Base-by-base conservation (phyloP, 2,113 vertebrate genomes). In the Pseudolaguvia tuberculata region DNA sequence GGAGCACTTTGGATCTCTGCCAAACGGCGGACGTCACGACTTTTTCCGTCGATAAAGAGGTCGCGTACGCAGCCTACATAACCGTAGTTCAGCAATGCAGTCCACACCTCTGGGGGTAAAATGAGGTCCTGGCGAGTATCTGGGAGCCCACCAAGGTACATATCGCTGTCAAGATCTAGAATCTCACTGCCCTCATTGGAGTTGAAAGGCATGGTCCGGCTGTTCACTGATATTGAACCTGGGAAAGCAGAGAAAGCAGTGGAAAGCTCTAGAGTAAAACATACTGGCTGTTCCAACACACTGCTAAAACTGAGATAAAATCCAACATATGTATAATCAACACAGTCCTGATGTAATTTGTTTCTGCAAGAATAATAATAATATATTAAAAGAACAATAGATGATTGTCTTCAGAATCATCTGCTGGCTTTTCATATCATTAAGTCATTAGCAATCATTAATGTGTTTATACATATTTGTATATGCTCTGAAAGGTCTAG, bases 171-270 rank as follows among this genome's bases (percentile, higher is more conserved):
- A 85, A 97, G 87, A 85, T 96, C 94, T 82, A 96, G 83, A 79
- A 95, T 91, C 84, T 97, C 95, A 6, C 94, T 95, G 83, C 95
- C 94, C 63, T 95, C 95, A 0, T 92, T 92, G n/a, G 93, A 94
- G 88, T 90, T 88, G 86, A 97, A 97, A 0, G 94, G 94, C 1
- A 94, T 92, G 83, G 92, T 95, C 75, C 94, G 92, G 83, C 93
- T 95, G 86, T 97, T 96, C 68, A 97, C 94, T 0, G 94, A 95
- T 81, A 96, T 95, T 25, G 93, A 95, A 27, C 95, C 94, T 95
- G 77, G 31, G 20, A 45, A 25, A 13, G 14, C 18, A n/a, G 18
- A 39, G 29, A 29, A 0, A 55, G 13, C 8, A 7, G 21, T 66
- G 2, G 5, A 20, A 13, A 29, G 18, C 56, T 25, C 25, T 57